Evolutionary conservation across 2,797 vertebrate genomes (phyloP).

Genomic region (Clangula hyemalis): DNA sequence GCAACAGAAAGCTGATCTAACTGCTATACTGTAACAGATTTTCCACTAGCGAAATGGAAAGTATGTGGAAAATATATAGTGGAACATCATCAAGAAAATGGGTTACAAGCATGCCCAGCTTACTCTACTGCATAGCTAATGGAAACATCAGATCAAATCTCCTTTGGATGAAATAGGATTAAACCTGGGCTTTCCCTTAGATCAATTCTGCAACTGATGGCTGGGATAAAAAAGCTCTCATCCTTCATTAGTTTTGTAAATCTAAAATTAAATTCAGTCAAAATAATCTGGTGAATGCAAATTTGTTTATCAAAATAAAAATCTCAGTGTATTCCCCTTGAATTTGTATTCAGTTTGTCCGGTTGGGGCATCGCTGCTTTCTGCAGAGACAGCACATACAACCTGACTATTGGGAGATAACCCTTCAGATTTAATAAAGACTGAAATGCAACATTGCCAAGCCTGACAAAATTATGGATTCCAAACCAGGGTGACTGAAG

Average conservation of each 20-base stretch:
- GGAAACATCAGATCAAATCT: not conserved
- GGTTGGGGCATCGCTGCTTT: not conserved
- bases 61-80: not conserved
- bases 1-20: slow-evolving; percentile 2
- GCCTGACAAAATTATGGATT: not conserved
- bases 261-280: not conserved
- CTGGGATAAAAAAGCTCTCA: not conserved
- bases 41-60: not conserved
- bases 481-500: not conserved
- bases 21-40: not conserved
- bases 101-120: not conserved
- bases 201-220: not conserved
- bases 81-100: not conserved
- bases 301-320: not conserved
- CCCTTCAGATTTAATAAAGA: not conserved
- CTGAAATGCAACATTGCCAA: not conserved
- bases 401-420: not conserved
- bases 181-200: not conserved
- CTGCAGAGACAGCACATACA: not conserved
- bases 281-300: not conserved
- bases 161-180: not conserved
- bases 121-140: not conserved
- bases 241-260: not conserved
- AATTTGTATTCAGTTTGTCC: not conserved
- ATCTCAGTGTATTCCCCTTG: not conserved